Conservation (phyloP, 2,888 invertebrate species). For the Drosophila paracracens region DNA sequence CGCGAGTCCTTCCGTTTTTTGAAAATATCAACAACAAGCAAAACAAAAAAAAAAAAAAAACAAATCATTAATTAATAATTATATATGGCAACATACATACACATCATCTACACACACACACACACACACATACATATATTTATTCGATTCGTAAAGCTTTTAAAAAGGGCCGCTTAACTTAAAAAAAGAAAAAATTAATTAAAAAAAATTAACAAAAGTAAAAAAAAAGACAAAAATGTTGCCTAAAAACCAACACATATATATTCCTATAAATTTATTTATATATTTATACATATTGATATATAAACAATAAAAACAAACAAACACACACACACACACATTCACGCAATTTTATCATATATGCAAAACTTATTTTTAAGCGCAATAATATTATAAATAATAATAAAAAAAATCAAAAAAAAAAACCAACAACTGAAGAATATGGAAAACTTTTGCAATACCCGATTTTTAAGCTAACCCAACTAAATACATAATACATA, state of each 20-base stretch:
- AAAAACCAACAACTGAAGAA: constrained; percentile 26
- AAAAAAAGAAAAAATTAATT: constrained; percentile 26
- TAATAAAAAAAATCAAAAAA: constrained; percentile 24
- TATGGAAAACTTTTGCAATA: constrained; percentile 53
- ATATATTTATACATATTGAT: constrained; percentile 73
- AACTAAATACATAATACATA: constrained; percentile 22
- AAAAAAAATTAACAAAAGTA: constrained; percentile 19
- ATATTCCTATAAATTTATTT: constrained; percentile 80
- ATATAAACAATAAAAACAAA: constrained; percentile 55
- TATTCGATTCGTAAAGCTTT: constrained; percentile 69
- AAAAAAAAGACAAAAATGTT: constrained; percentile 45
- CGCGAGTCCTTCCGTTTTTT: constrained; percentile 77
- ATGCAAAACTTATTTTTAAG: constrained; percentile 53
- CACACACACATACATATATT: constrained; percentile 51
- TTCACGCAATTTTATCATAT: constrained; percentile 74
- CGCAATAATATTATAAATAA: constrained; percentile 43
- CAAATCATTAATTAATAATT: constrained; percentile 12
- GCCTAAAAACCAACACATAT: constrained; percentile 74
- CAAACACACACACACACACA: constrained; percentile 38
- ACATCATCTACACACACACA: constrained; percentile 28
- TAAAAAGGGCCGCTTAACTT: constrained; percentile 53
- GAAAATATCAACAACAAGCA: constrained; percentile 54
- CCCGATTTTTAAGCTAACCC: constrained; percentile 48
- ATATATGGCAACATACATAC: constrained; percentile 33
- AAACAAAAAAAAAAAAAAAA: constrained; percentile 15